Base-by-base conservation (phyloP, 2,113 vertebrate species). In the Mixornis gularis region DNA sequence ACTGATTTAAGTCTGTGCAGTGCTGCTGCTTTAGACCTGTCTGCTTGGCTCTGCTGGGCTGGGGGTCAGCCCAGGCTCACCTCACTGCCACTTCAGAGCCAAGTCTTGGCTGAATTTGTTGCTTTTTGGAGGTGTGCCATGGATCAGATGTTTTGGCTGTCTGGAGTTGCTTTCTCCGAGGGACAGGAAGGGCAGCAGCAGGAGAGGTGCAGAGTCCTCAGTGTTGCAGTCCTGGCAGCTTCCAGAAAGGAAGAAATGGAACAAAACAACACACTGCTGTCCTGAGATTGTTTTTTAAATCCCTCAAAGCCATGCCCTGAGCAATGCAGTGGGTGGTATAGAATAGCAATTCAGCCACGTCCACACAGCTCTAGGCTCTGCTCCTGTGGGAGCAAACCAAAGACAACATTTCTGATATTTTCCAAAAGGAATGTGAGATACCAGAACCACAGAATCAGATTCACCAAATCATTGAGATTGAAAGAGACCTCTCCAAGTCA, bases 1-100 rank as follows among this genome's bases (percentile, higher is more conserved):
- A 21, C 36, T 68, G 36, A 51, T 36, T 68, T 22, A 36, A 44
- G 25, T 68, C 62, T 0, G 0, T 21, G 26, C 30, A 32, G 26
- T 38, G 52, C 21, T 0, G 1, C 62, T 58, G 43, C 17, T 43
- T 66, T 0, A 0, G 44, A 43, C 21, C 62, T 49, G 30, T 43
- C 36, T 66, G 44, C 26, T 30, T 85, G 53, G 21, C 30, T 43
- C 70, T 0, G 1, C 32, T 76, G 44, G 21, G 21, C 43, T 51
- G 60, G 48, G 52, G 43, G 21, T 58, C 71, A 76, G 30, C 70
- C 58, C 36, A 30, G 20, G 36, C 25, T 36, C 20, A 12, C 30
- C 26, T 51, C 60, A 17, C 21, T 66, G 36, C 32, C 44, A 12
- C 36, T 21, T 43, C 52, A 51, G 44, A 59, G 30, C 8, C 0